These are phyloP conservation scores for Acrossocheilus wenchowensis DNA, from an alignment of 2,797 vertebrate genomes.

Conservation along the genomic window DNA sequence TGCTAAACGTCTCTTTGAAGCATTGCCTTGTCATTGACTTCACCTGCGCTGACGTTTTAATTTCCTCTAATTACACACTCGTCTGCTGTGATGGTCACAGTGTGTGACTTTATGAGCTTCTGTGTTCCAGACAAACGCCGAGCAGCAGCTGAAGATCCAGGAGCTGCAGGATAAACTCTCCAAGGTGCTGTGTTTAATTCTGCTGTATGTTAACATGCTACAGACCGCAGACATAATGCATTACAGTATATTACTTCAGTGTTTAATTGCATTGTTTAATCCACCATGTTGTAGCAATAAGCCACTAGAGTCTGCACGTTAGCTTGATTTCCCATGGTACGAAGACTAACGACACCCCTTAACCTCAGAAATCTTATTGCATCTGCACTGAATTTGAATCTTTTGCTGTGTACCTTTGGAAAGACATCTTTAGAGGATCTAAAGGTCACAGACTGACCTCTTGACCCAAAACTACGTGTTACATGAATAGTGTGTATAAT, in stretches of 20 bases:
- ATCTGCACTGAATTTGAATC: background rate
- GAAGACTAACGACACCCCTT: background rate
- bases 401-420: background rate
- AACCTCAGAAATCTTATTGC: background rate
- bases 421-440: background rate
- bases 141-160: constrained; percentile 94
- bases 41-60: background rate
- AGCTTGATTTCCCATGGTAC: background rate
- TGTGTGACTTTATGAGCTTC: constrained; percentile 26
- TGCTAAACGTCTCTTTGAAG: background rate
- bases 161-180: constrained; percentile 96
- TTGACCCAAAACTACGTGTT: background rate
- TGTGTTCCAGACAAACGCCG: constrained; percentile 85
- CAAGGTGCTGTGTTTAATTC: constrained; percentile 79
- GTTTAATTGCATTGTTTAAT: background rate
- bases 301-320: background rate
- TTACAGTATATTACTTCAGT: background rate
- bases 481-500: background rate
- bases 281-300: too few relatives aligned
- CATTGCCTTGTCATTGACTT: background rate
- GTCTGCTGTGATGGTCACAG: background rate
- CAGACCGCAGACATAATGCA: background rate
- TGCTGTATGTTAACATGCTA: background rate
- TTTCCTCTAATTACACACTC: background rate
- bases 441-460: background rate